Base-by-base conservation (phyloP, 2,888 invertebrate genomes). In the Altica lythri region DNA sequence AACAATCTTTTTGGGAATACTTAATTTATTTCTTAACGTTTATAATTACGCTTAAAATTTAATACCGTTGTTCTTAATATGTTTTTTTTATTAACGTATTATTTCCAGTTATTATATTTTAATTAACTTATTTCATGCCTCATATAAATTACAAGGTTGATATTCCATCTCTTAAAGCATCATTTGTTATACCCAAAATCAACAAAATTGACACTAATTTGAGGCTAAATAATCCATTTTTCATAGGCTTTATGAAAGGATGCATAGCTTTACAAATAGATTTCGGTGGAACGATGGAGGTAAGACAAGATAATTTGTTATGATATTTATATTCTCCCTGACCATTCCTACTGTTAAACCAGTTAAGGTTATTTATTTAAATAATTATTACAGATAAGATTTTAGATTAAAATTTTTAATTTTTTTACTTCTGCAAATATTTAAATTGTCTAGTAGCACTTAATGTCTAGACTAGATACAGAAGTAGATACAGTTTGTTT, bases 171-270 rank as follows among this genome's bases (percentile, higher is more conserved):
- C 37, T 27, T 16, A 22, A 25, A 47, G 10, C 46, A 27, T 47
- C 46, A 37, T 47, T 47, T 47, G 27, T 47, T 37, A 47, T 47
- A n/a, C n/a, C 13, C 30, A 5, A 32, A 34, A 22, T 16, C 34
- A 8, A 25, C 46, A 14, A 10, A 47, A 37, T 47, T 47, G 37
- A 37, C 46, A 37, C 27, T 47, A 37, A 47, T 47, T 37, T 27
- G 46, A 37, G 46, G 25, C 14, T 27, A 29, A 47, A 37, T 37
- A 37, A 27, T 34, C 18, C 10, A 29, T 14, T 14, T 42, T 42
- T 42, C 16, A n/a, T 19, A 45, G 19, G 12, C 34, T 45, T 19
- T 25, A 13, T 8, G 19, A 19, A 32, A 34, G 18, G n/a, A 45
- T 10, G 16, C 32, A 22, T 34, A n/a, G n/a, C n/a, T n/a, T 18